phyloP scores from a whole-genome alignment of 2,888 invertebrate genomes.

The Clepsis dumicolana region DNA sequence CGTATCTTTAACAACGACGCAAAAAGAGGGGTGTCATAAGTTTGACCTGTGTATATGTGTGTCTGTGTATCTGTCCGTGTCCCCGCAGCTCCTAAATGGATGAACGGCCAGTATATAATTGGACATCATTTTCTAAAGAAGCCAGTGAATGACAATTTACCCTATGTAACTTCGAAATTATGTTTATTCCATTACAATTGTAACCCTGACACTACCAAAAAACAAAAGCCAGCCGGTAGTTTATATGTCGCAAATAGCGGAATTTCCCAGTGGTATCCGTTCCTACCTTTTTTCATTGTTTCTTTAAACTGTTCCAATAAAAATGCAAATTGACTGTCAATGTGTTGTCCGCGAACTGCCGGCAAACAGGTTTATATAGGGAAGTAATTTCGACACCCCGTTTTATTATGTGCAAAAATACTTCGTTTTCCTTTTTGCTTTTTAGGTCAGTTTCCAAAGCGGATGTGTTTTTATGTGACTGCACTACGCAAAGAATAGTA shows the following conservation, averaged over 20 bases:
- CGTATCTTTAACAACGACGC: too few relatives aligned
- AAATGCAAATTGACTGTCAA: constrained; percentile 78
- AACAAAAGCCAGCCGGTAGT: constrained; percentile 25
- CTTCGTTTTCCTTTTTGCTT: constrained; percentile 2
- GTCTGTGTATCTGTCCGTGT: too few relatives aligned
- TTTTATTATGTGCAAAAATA: constrained; percentile 39
- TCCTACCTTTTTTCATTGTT: constrained; percentile 64
- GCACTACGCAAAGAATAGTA: too few relatives aligned
- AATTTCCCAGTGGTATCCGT: constrained; percentile 43
- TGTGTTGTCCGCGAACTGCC: constrained; percentile 66
- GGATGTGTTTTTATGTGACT: too few relatives aligned
- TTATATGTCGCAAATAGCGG: constrained; percentile 30
- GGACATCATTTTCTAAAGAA: too few relatives aligned
- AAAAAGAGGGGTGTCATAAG: too few relatives aligned
- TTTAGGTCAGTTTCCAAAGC: too few relatives aligned
- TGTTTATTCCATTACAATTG: not conserved
- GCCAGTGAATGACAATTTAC: too few relatives aligned
- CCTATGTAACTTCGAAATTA: too few relatives aligned
- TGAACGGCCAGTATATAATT: too few relatives aligned
- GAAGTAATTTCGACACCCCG: constrained; percentile 61
- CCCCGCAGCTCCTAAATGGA: too few relatives aligned
- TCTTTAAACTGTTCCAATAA: constrained; percentile 80
- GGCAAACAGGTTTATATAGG: constrained; percentile 71
- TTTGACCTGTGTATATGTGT: too few relatives aligned
- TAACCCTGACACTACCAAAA: constrained; percentile 14